phyloP scores from a whole-genome alignment of 2,888 invertebrate species.

The Erebia ligea region DNA sequence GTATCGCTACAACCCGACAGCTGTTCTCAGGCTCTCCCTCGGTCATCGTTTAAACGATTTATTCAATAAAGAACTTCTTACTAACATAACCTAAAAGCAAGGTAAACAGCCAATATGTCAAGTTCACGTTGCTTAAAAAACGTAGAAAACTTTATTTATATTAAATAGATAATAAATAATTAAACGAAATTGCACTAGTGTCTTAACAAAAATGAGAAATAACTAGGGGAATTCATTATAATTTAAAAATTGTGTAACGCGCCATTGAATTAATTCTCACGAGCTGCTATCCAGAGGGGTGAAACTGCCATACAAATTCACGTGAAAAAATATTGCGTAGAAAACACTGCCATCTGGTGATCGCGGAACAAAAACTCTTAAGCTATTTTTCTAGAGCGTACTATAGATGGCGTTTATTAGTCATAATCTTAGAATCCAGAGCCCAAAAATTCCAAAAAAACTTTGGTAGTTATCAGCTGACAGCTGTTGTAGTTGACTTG shows the following conservation, averaged over 20 bases:
- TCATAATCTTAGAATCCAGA: no score
- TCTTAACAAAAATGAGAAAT: constrained; percentile 25
- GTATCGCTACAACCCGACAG: constrained; percentile 63
- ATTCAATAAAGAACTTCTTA: constrained; percentile 59
- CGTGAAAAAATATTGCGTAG: no score
- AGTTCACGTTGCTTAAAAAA: constrained; percentile 31
- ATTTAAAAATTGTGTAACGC: constrained; percentile 35
- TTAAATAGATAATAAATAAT: constrained; percentile 23
- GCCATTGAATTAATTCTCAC: constrained; percentile 37
- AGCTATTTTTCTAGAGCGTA: no score
- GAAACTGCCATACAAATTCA: no score
- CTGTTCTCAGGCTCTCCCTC: constrained; percentile 61
- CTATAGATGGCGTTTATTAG: no score
- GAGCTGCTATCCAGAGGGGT: no score
- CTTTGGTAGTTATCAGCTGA: no score
- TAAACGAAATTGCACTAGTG: constrained; percentile 35
- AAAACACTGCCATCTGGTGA: no score
- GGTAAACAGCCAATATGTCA: constrained; percentile 38
- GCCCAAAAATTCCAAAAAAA: no score
- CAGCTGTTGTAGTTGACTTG: no score
- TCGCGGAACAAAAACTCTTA: no score
- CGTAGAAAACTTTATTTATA: constrained; percentile 19
- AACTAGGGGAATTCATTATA: constrained; percentile 39
- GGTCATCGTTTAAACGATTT: constrained; percentile 68
- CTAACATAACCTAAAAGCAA: constrained; percentile 76